phyloP scores from a whole-genome alignment of 1,140 invertebrate genomes.

The Trinorchestia longiramus region DNA sequence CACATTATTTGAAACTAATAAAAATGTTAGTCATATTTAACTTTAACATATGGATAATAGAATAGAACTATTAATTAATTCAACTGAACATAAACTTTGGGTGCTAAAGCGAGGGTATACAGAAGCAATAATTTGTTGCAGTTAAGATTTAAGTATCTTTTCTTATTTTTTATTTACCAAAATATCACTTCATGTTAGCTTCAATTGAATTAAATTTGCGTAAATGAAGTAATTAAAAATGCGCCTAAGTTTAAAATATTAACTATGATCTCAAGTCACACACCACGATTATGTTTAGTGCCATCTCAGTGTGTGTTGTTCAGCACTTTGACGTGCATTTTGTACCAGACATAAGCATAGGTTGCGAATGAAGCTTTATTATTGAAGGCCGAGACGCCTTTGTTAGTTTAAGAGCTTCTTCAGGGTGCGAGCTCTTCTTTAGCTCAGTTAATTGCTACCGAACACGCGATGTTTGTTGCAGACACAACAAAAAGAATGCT shows the following conservation, averaged over 20 bases:
- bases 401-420: constrained; percentile 43
- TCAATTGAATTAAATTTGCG: not conserved
- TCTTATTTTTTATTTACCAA: not conserved
- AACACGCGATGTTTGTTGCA: constrained; percentile 45
- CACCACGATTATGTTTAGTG: not conserved
- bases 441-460: constrained; percentile 23
- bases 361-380: not conserved
- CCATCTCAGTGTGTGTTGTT: not conserved
- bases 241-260: not conserved
- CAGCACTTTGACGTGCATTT: not conserved
- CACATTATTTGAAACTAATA: not conserved
- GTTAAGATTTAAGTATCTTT: not conserved
- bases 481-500: constrained; percentile 10
- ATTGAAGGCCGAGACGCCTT: constrained; percentile 11
- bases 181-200: not conserved
- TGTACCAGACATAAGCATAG: not conserved
- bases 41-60: too few species aligned
- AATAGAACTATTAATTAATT: too few species aligned
- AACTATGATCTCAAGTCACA: not conserved
- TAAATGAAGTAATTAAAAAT: too few species aligned
- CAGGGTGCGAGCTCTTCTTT: constrained; percentile 36
- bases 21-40: not conserved
- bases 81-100: not conserved
- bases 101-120: not conserved
- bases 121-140: not conserved